phyloP scores from a whole-genome alignment of 2,888 invertebrate species.

The Thera obeliscata region DNA sequence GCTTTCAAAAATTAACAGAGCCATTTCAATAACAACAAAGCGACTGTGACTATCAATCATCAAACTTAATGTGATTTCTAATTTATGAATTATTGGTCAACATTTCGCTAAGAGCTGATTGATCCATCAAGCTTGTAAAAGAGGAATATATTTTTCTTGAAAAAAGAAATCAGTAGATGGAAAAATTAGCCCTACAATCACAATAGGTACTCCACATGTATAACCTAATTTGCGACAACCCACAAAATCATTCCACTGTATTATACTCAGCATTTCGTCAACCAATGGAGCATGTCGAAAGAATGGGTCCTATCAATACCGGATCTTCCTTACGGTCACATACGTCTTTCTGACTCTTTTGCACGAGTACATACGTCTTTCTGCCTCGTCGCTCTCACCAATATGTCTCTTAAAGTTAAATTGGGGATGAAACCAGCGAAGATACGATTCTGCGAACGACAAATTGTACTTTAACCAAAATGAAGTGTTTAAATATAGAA shows the following conservation, averaged over 20 bases:
- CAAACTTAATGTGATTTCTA: background rate
- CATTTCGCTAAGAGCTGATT: too few species aligned
- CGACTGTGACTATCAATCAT: background rate
- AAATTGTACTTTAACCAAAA: conserved; percentile 52
- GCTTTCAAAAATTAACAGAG: background rate
- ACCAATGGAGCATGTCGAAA: conserved; percentile 64
- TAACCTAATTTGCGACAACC: conserved; percentile 20
- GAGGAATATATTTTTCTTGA: too few species aligned
- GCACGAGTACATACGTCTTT: conserved; percentile 73
- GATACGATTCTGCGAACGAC: conserved; percentile 60
- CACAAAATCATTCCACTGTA: conserved; percentile 51
- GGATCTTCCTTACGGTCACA: conserved; percentile 63
- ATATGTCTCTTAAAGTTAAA: conserved; percentile 74
- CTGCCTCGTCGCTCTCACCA: conserved; percentile 64
- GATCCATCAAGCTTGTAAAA: too few species aligned
- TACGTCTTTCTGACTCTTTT: conserved; percentile 69
- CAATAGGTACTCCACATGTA: too few species aligned
- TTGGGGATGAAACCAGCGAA: conserved; percentile 75
- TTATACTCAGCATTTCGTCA: conserved; percentile 54
- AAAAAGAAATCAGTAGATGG: too few species aligned
- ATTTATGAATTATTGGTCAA: too few species aligned
- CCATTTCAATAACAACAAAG: background rate
- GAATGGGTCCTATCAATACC: conserved; percentile 72
- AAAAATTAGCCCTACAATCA: too few species aligned
- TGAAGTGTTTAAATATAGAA: conserved; percentile 20